phyloP scores from a whole-genome alignment of 2,113 vertebrate species.

The Carettochelys insculpta region DNA sequence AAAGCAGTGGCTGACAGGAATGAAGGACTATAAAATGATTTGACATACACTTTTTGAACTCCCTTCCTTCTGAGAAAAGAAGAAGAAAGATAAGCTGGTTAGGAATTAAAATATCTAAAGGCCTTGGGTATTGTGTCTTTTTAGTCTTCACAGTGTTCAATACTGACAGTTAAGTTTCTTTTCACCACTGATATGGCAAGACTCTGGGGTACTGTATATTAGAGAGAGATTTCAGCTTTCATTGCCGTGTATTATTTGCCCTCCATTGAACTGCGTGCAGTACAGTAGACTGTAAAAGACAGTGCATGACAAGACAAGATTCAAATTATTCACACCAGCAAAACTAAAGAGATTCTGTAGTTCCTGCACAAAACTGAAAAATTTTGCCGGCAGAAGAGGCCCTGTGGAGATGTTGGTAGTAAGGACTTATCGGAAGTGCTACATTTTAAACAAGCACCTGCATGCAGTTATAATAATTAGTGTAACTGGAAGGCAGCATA shows the following conservation, averaged over 20 bases:
- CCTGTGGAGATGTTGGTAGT: slow-evolving; percentile 32
- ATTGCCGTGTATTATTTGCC: slow-evolving; percentile 32
- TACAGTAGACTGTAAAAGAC: slow-evolving; percentile 30
- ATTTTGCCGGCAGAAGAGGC: background rate
- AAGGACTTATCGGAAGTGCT: slow-evolving; percentile 21
- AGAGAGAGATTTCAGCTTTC: slow-evolving; percentile 43
- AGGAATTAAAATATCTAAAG: slow-evolving; percentile 26
- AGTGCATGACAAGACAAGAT: background rate
- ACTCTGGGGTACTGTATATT: background rate
- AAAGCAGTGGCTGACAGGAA: background rate
- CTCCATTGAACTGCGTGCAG: slow-evolving; percentile 33
- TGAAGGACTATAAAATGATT: slow-evolving; percentile 13
- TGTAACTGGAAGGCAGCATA: background rate
- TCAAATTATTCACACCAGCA: slow-evolving; percentile 6
- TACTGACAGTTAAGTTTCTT: slow-evolving; percentile 48
- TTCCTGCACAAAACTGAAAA: background rate
- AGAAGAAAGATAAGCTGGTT: slow-evolving; percentile 52
- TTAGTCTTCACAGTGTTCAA: background rate
- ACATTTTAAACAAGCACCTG: background rate
- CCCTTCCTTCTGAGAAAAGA: background rate
- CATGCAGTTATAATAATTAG: background rate
- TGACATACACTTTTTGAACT: slow-evolving; percentile 19
- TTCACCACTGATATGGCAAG: slow-evolving; percentile 2
- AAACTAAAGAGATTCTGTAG: background rate
- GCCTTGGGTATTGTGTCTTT: slow-evolving; percentile 23